Evolutionary conservation across 2,888 invertebrate species (phyloP), one percentile per base, ranked within the genome.

Genomic region (Heliconius erato): DNA sequence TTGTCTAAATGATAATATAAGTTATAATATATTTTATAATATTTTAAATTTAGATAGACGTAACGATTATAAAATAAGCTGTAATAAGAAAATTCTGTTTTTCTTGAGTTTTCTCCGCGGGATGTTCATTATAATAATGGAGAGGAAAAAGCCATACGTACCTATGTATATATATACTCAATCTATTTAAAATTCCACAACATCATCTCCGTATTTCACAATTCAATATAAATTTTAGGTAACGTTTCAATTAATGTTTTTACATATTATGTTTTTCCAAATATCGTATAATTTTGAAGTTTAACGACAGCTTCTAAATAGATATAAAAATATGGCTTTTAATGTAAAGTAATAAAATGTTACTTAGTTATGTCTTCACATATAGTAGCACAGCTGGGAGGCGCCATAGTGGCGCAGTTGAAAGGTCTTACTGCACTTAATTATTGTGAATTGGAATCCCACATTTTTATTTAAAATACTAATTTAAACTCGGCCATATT

Each of bases 321-420:
- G n/a, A 71, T 35, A 71, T 35, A 71, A 71, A 71, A 40, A 71
- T 71, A 40, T 40, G 40, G 69, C n/a, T n/a, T 71, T 44, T 40
- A 71, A 71, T 71, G 71, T 6, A 40, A 44, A 71, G 71, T 14
- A 14, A 26, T 71, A 44, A 44, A 44, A 44, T 44, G 26, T 71
- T 71, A 71, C 71, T 71, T 44, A 44, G n/a, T 44, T 44, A 40
- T 44, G 7, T 16, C 26, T 67, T 67, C 2, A 26, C 28, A 44
- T 71, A n/a, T 16, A n/a, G 71, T 44, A n/a, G 14, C 40, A 5
- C 40, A 71, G 71, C 16, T 71, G 44, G 14, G 44, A n/a, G 40
- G 14, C 44, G 71, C 14, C 71, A 16, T 44, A 12, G 16, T 44
- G 40, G 71, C n/a, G 71, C n/a, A 71, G 16, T n/a, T 71, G n/a